Evolutionary conservation across 2,888 invertebrate genomes (phyloP), one percentile per base, ranked within the genome.

Genomic region (Sinhomidia bicolor): DNA sequence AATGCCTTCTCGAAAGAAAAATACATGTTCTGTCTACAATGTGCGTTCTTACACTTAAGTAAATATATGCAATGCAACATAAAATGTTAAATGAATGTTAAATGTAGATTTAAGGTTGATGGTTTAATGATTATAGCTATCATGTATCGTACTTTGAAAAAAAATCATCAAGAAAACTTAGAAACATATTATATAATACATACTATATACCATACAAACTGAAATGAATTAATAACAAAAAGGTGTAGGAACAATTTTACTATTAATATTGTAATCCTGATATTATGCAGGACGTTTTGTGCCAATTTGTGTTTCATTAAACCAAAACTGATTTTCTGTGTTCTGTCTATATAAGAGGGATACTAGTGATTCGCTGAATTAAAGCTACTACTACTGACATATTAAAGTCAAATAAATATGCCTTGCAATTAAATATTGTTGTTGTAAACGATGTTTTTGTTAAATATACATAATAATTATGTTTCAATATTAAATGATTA

Each of bases 281-380:
- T 57, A 9, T 7, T 57, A 79, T 32, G 17, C 78, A 79, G 78
- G 78, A 79, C 44, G 17, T 84, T 83, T 88, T 88, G 87, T 88
- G 87, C 87, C 87, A 88, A 88, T 88, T 88, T 88, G 87, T 88
- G 87, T 88, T 88, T 88, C 87, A 88, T 82, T 82, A 88, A 88
- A 88, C 87, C 87, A 88, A 88, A 88, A 88, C 87, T 88, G 87
- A 88, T 82, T 88, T 84, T 82, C 87, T 88, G 87, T 88, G 87
- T 88, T 88, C 87, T 82, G 20, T 71, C 65, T 79, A 32, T 60
- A 78, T 54, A 76, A 88, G 68, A 88, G 65, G 23, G 76, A 71
- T 60, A 83, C 26, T 68, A 65, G 74, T 32, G 68, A 83, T 71
- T 65, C 65, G 65, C 54, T 83, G 29, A 47, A 29, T 32, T 83